Conservation (phyloP, 2,888 invertebrate genomes). For the Agrochola lychnidis region DNA sequence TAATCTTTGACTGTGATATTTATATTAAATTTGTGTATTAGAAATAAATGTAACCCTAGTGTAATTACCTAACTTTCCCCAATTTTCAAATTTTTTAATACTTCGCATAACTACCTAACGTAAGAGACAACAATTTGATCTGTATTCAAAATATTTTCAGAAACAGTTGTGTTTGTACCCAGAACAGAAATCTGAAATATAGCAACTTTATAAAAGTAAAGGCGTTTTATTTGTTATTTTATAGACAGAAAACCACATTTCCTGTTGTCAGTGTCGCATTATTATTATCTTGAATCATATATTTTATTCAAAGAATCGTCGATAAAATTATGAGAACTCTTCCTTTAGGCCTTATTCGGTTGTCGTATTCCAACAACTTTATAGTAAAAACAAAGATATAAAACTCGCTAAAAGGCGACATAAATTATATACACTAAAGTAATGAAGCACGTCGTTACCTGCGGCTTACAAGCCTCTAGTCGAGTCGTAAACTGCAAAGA, state of each 20-base stretch:
- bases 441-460: conserved; percentile 83
- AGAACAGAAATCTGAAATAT: conserved; percentile 80
- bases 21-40: conserved; percentile 90
- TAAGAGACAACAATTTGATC: conserved; percentile 69
- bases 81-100: conserved; percentile 66
- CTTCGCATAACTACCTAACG: conserved; percentile 67
- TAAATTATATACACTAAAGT: conserved; percentile 83
- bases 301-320: conserved; percentile 50
- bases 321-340: conserved; percentile 54
- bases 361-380: conserved; percentile 69
- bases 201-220: conserved; percentile 79
- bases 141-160: conserved; percentile 84
- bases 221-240: conserved; percentile 72
- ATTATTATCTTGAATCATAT: conserved; percentile 30
- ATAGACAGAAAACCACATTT: conserved; percentile 44
- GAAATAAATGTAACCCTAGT: conserved; percentile 83
- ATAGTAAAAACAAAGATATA: conserved; percentile 72
- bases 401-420: conserved; percentile 73
- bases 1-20: conserved; percentile 91
- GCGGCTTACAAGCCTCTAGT: conserved; percentile 77
- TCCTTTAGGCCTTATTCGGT: conserved; percentile 61
- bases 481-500: conserved; percentile 75
- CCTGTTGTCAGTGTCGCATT: conserved; percentile 40
- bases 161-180: conserved; percentile 81
- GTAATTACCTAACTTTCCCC: conserved; percentile 67